These are phyloP conservation scores for Sthenelais limicola DNA, from an alignment of 2,888 invertebrate species.

Conservation along the genomic window DNA sequence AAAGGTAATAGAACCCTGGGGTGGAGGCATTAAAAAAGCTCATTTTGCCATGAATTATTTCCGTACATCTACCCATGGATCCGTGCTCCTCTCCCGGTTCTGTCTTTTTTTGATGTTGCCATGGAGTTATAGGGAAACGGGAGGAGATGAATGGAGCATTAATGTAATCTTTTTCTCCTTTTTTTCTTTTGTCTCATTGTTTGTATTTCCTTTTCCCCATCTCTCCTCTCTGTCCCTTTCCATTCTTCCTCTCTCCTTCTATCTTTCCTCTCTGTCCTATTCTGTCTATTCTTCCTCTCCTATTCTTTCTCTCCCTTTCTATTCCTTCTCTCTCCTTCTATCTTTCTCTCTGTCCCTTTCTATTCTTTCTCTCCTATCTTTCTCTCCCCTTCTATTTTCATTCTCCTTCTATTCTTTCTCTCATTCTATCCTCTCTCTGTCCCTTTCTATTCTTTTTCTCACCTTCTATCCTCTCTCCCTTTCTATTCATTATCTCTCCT, in stretches of 20 bases:
- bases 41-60: too few species aligned
- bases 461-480: too few species aligned
- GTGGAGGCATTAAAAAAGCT: too few species aligned
- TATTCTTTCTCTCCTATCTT: not conserved
- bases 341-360: not conserved
- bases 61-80: too few species aligned
- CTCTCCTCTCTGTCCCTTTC: not conserved
- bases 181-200: not conserved
- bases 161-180: too few species aligned
- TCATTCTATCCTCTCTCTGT: not conserved
- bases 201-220: not conserved
- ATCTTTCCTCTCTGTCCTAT: not conserved
- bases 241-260: not conserved
- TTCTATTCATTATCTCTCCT: too few species aligned
- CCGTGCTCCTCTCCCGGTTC: too few species aligned
- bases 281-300: slow-evolving; percentile 6
- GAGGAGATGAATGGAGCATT: too few species aligned
- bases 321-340: not conserved
- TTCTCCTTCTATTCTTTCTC: not conserved
- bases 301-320: not conserved
- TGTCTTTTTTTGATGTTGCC: too few species aligned
- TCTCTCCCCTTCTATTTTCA: not conserved
- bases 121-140: too few species aligned
- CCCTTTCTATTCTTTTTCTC: too few species aligned
- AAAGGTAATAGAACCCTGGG: too few species aligned